These are phyloP conservation scores for Chaetodon auriga DNA, from an alignment of 2,113 vertebrate genomes.

Conservation along the genomic window DNA sequence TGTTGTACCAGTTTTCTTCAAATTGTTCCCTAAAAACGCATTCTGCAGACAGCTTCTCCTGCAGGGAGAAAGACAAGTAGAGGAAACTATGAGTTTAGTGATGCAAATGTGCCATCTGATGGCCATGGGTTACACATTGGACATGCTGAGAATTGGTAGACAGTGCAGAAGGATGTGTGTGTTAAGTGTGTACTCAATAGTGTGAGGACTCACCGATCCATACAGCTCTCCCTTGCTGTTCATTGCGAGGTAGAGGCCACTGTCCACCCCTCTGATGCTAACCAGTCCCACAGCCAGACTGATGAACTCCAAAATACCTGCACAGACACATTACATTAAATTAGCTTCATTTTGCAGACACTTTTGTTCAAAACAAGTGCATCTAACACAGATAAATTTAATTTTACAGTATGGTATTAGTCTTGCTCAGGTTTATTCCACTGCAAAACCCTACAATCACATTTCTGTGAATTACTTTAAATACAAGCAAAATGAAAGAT, in stretches of 20 bases:
- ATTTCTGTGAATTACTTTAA: neutral
- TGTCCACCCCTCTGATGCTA: conserved; percentile 99
- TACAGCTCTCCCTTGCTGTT: conserved; percentile 95
- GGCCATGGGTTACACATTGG: neutral
- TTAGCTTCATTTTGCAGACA: conserved; percentile 5
- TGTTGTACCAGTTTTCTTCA: conserved; percentile 99
- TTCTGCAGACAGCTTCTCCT: conserved; percentile 97
- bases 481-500: neutral
- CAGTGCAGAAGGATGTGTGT: neutral
- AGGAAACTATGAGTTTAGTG: conserved; percentile 24
- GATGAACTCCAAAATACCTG: conserved; percentile 99
- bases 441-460: neutral
- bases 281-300: conserved; percentile 98
- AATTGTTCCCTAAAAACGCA: conserved; percentile 98
- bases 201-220: conserved; percentile 91
- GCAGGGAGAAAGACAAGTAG: conserved; percentile 52
- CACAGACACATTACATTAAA: conserved; percentile 32
- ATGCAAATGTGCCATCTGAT: conserved; percentile 43
- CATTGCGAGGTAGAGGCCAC: conserved; percentile 98
- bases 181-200: neutral
- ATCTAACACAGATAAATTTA: neutral
- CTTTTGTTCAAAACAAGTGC: neutral
- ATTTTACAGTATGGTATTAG: neutral
- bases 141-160: neutral
- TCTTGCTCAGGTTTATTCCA: neutral